Percentiles rank a stretch among this genome's conserved stretches.
Conservation (phyloP, 2,888 invertebrate genomes). For the Amphipyra tragopoginis region DNA sequence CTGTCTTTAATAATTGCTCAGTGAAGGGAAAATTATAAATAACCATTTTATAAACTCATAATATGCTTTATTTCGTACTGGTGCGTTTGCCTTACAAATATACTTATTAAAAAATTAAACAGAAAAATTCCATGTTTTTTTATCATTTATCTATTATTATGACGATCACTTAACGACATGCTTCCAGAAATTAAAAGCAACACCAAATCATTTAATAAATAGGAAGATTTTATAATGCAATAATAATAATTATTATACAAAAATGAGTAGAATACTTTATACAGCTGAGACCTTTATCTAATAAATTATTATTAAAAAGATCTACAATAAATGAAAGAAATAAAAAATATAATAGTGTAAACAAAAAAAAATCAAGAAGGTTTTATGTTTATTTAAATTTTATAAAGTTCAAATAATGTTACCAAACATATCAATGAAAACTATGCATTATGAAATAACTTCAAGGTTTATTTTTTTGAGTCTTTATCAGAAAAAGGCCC, state of each 20-base stretch:
- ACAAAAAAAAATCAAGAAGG: not conserved
- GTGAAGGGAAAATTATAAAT: constrained; percentile 13
- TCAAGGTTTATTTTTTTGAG: constrained; percentile 2
- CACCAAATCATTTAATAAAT: constrained; percentile 69
- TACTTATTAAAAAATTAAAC: constrained; percentile 84
- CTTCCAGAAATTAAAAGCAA: constrained; percentile 77
- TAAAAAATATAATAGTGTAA: not conserved
- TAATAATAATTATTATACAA: constrained; percentile 54
- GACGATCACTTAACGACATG: constrained; percentile 86
- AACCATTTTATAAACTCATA: constrained; percentile 83
- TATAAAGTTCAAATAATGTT: too few relatives aligned
- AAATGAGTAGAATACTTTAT: constrained; percentile 59
- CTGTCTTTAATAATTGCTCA: too few relatives aligned
- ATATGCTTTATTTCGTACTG: constrained; percentile 90
- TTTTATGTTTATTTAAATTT: too few relatives aligned
- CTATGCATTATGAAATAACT: not conserved
- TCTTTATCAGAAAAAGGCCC: constrained; percentile 69
- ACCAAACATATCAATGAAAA: too few relatives aligned
- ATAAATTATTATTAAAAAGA: constrained; percentile 30
- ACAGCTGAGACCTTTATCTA: constrained; percentile 59
- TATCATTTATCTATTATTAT: constrained; percentile 75
- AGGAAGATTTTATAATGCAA: constrained; percentile 63
- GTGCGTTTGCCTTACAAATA: constrained; percentile 88
- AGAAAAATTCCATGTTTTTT: constrained; percentile 65
- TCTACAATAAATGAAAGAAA: constrained; percentile 3